Evolutionary conservation across 2,797 vertebrate species (phyloP).

Genomic region (Poeciliopsis infans): DNA sequence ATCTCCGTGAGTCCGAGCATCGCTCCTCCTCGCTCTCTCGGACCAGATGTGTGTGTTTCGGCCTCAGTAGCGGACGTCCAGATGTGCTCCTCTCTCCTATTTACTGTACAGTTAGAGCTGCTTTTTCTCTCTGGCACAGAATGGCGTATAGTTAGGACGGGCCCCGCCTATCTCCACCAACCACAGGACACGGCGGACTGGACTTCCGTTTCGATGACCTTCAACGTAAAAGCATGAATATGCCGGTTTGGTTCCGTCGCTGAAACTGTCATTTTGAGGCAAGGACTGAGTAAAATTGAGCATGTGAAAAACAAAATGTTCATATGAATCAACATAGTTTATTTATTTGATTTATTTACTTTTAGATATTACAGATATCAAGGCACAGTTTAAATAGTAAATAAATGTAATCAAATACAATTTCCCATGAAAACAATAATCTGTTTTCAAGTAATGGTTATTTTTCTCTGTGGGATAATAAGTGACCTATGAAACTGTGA

Average conservation of each 20-base stretch:
- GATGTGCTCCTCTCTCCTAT: conserved; percentile 63
- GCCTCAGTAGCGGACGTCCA: conserved; percentile 43
- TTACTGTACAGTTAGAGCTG: not conserved
- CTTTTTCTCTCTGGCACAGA: conserved; percentile 18
- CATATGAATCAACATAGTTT: not conserved
- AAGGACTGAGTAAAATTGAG: not conserved
- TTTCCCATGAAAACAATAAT: too few relatives aligned
- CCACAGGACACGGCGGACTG: accelerated
- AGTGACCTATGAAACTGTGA: too few relatives aligned
- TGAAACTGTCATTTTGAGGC: not conserved
- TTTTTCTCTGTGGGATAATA: too few relatives aligned
- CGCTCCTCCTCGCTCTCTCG: conserved; percentile 13
- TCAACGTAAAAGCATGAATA: conserved; percentile 36
- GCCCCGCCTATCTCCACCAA: conserved; percentile 46
- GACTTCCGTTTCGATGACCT: conserved; percentile 38
- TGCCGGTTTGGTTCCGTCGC: not conserved
- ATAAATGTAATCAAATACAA: too few relatives aligned
- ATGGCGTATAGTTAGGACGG: conserved; percentile 51
- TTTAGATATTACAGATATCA: not conserved
- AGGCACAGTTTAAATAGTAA: too few relatives aligned
- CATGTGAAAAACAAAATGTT: not conserved
- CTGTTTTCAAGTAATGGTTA: too few relatives aligned
- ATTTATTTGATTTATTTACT: too few relatives aligned
- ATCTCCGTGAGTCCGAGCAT: conserved; percentile 81
- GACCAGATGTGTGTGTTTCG: not conserved